A percentile compares a stretch with the other conserved stretches of the same genome.
Evolutionary conservation across 2,797 vertebrate species (phyloP).

Genomic region (Gymnothorax javanicus): DNA sequence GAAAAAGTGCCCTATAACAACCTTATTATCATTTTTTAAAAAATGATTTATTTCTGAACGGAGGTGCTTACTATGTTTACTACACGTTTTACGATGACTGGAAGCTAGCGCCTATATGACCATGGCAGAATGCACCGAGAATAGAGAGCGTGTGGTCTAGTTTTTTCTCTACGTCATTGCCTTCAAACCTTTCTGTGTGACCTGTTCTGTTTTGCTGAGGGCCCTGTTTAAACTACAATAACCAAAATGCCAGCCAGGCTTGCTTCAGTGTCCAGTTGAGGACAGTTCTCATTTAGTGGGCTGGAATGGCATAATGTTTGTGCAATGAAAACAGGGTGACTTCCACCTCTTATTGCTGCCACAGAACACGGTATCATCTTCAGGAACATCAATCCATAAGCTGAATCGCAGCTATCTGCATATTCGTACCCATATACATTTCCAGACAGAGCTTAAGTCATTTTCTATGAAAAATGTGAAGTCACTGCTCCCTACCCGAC

Average conservation of each 20-base stretch:
- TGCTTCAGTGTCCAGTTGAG: constrained; percentile 26
- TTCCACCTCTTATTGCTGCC: constrained; percentile 12
- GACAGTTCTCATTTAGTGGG: constrained; percentile 35
- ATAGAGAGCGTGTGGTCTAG: too few species aligned
- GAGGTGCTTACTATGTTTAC: too few species aligned
- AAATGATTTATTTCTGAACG: too few species aligned
- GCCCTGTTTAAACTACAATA: constrained; percentile 20
- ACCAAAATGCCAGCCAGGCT: constrained; percentile 26
- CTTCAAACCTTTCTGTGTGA: constrained; percentile 17
- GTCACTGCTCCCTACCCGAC: background rate
- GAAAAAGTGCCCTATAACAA: too few species aligned
- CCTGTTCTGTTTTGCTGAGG: constrained; percentile 15
- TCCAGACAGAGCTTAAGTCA: background rate
- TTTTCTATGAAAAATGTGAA: background rate
- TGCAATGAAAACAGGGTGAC: background rate
- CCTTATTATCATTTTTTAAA: too few species aligned
- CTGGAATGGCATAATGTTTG: constrained; percentile 5
- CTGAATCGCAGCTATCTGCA: background rate
- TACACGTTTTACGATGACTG: too few species aligned
- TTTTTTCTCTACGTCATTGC: too few species aligned
- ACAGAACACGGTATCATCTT: background rate
- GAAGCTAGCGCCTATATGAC: too few species aligned
- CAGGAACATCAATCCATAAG: background rate
- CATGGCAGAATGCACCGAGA: too few species aligned
- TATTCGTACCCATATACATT: background rate